These are phyloP conservation scores for Bombyx mori DNA, from an alignment of 1,140 invertebrate genomes.

Conservation along the genomic window ASM3026992v2 NC_085121.1:7801001-7801500, in stretches of 20 bases:
- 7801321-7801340: too few species aligned
- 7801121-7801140: constrained; percentile 93
- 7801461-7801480: too few species aligned
- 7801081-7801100: constrained; percentile 89
- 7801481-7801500: too few species aligned
- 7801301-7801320: too few species aligned
- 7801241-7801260: not conserved
- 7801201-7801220: constrained; percentile 77
- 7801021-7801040: constrained; percentile 1
- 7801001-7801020: too few species aligned
- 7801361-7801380: too few species aligned
- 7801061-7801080: constrained; percentile 12
- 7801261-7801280: not conserved
- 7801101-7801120: constrained; percentile 80
- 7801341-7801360: too few species aligned
- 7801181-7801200: constrained; percentile 93
- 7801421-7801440: too few species aligned
- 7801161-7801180: constrained; percentile 88
- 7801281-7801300: too few species aligned
- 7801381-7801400: too few species aligned
- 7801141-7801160: constrained; percentile 85
- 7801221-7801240: constrained; percentile 34
- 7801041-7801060: constrained; percentile 11
- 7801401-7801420: too few species aligned
- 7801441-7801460: too few species aligned